Evolutionary conservation across 2,797 vertebrate genomes (phyloP), one percentile per base, ranked within the genome.

Genomic region (Neomorphus geoffroyi): DNA sequence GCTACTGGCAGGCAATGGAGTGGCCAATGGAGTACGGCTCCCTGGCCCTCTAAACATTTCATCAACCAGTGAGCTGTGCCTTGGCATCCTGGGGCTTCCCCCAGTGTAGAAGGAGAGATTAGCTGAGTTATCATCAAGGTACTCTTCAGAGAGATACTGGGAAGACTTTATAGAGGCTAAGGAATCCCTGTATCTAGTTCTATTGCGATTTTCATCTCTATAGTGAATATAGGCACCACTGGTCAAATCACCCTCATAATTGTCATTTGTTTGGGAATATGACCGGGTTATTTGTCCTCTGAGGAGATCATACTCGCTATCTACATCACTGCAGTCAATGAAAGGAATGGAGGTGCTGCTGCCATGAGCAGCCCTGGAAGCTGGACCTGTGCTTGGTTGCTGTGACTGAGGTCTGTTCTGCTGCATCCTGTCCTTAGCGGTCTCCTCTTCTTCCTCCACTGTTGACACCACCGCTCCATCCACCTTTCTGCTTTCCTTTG

Each of bases 381-480:
- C 98, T 98, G 98, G 99, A 99, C 99, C 99, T 99, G 99, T 98
- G 98, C 97, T 98, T 89, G 97, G 99, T 97, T 98, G 98, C 88
- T 98, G 99, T 50, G 97, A 97, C 51, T 97, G 98, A 96, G 98
- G 96, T 92, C 96, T 97, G 97, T 96, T 98, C 98, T 80, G 97
- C 96, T 97, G 98, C 53, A 91, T 90, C 93, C 92, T 96, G 57
- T 98, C 98, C 97, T 97, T 97, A 73, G 84, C 37, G 57, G 92
- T 90, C 75, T 97, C 97, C 94, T 98, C 97, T 96, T 98, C 98
- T 82, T 98, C 97, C 95, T 97, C 97, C 66, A 67, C 84, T 6
- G 93, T 90, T 22, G 82, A 97, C 23, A 91, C 91, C 18, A 75
- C 74, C 96, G 96, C 97, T 98, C 96, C 97, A 78, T 98, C 98